phyloP scores from a whole-genome alignment of 2,113 vertebrate species.

The Cololabis saira region DNA sequence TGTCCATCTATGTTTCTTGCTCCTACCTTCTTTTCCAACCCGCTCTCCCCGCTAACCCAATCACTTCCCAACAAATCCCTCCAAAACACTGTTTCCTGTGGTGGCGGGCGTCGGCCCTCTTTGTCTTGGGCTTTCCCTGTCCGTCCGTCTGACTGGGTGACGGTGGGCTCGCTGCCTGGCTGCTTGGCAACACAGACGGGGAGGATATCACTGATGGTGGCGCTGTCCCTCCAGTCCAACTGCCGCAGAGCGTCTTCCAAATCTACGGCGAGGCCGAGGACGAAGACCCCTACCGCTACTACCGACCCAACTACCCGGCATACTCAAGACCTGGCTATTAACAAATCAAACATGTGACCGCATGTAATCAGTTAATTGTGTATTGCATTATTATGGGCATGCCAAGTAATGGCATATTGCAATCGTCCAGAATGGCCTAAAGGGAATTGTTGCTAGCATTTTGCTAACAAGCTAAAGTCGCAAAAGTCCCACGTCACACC shows the following conservation, averaged over 20 bases:
- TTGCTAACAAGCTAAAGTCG: too few relatives aligned
- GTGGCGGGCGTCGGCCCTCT: constrained; percentile 44
- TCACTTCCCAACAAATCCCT: constrained; percentile 23
- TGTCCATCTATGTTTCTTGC: constrained; percentile 37
- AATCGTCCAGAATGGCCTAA: too few relatives aligned
- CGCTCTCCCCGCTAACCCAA: constrained; percentile 51
- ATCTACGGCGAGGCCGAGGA: constrained; percentile 85
- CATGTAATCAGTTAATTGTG: too few relatives aligned
- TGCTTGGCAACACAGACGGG: constrained; percentile 73
- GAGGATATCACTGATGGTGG: constrained; percentile 80
- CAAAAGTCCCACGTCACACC: too few relatives aligned
- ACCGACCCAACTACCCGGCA: constrained; percentile 89
- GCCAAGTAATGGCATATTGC: too few relatives aligned
- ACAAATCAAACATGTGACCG: too few relatives aligned
- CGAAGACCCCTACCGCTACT: constrained; percentile 82
- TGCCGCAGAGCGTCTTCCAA: constrained; percentile 86
- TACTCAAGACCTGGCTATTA: too few relatives aligned
- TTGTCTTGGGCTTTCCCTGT: constrained; percentile 51
- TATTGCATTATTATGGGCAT: too few relatives aligned
- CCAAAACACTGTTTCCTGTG: constrained; percentile 40
- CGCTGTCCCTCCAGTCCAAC: constrained; percentile 84
- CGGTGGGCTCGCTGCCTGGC: constrained; percentile 42
- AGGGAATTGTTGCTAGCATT: too few relatives aligned
- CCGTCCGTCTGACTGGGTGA: constrained; percentile 13
- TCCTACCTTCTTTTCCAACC: constrained; percentile 10